Evolutionary conservation across 2,888 invertebrate genomes (phyloP).

Genomic region (Choristoneura rosaceana): DNA sequence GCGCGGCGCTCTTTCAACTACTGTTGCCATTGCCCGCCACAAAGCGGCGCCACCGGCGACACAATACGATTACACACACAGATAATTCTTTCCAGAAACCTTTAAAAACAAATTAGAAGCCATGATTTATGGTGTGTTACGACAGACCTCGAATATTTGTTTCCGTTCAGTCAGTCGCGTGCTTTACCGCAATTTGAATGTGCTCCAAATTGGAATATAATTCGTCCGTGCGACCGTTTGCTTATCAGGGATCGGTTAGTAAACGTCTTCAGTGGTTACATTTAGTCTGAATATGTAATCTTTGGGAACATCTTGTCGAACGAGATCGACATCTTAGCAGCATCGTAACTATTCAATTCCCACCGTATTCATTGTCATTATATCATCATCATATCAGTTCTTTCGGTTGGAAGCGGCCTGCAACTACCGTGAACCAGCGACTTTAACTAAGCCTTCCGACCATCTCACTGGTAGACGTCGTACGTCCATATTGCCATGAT

Average conservation of each 20-base stretch:
- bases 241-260: slow-evolving; percentile 39
- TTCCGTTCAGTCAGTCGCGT: slow-evolving; percentile 77
- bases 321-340: no score
- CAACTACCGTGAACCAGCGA: no score
- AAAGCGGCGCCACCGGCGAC: slow-evolving; percentile 61
- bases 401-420: no score
- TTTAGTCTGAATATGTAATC: background rate
- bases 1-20: slow-evolving; percentile 69
- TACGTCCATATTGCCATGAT: no score
- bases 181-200: slow-evolving; percentile 81
- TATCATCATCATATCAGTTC: no score
- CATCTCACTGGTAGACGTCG: no score
- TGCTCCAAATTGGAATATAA: slow-evolving; percentile 85
- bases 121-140: slow-evolving; percentile 81
- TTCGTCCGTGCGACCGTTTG: slow-evolving; percentile 60
- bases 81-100: slow-evolving; percentile 77
- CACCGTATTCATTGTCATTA: no score
- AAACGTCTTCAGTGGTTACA: background rate
- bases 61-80: slow-evolving; percentile 80
- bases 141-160: slow-evolving; percentile 69
- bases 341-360: no score
- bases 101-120: slow-evolving; percentile 85
- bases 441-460: no score
- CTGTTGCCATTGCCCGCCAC: slow-evolving; percentile 53
- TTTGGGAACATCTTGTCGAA: background rate